Evolutionary conservation across 1,140 invertebrate genomes (phyloP).

Genomic region (Xylocopa sonorina): DNA sequence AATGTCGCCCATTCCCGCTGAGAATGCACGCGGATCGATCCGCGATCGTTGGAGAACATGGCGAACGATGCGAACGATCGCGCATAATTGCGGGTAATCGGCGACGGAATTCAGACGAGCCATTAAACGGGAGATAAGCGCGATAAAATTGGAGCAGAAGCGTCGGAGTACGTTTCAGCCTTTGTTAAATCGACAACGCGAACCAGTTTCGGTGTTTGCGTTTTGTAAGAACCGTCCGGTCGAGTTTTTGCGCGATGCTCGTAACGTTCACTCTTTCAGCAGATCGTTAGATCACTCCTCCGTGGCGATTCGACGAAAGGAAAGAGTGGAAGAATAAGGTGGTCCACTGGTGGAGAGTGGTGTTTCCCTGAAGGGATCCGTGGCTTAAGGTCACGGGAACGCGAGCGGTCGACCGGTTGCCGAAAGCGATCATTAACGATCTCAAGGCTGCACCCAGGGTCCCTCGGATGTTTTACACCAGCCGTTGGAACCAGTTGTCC

Average conservation of each 20-base stretch:
- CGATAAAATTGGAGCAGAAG: not conserved
- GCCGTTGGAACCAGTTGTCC: not conserved
- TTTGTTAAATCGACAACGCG: not conserved
- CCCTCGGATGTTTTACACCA: not conserved
- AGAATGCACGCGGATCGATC: conserved; percentile 1
- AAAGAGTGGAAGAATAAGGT: not conserved
- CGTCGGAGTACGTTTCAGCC: not conserved
- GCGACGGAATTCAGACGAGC: too few species aligned
- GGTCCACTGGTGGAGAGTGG: not conserved
- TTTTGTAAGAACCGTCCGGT: not conserved
- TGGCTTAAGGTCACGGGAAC: conserved; percentile 38
- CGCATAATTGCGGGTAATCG: too few species aligned
- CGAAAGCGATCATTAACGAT: conserved; percentile 51
- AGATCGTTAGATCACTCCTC: not conserved
- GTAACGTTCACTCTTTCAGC: not conserved
- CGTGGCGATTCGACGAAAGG: not conserved
- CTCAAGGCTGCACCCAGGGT: conserved; percentile 22
- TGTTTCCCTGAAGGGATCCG: not conserved
- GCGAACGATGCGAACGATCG: too few species aligned
- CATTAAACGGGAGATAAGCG: too few species aligned
- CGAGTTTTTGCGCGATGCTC: not conserved
- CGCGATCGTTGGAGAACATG: not conserved
- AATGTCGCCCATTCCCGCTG: not conserved
- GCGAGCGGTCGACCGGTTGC: conserved; percentile 39
- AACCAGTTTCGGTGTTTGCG: not conserved